Percentiles rank a stretch among this genome's conserved stretches.
Evolutionary conservation across 2,888 invertebrate genomes (phyloP).

Genomic region (Megaustenia siamemsis): DNA sequence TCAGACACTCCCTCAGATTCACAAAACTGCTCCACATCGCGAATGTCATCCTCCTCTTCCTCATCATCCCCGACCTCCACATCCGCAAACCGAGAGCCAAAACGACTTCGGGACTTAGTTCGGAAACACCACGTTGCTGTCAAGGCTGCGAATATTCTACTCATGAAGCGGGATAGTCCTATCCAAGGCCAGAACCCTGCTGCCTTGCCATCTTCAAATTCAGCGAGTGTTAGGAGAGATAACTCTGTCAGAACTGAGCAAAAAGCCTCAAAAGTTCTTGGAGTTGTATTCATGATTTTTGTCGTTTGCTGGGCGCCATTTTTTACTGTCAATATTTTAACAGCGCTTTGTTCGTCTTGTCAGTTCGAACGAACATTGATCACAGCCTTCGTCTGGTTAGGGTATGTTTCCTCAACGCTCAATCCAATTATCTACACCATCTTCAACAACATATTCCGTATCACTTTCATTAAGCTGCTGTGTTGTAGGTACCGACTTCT

Average conservation of each 20-base stretch:
- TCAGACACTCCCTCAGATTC: slow-evolving; percentile 33
- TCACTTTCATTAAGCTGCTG: slow-evolving; percentile 77
- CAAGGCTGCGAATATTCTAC: slow-evolving; percentile 74
- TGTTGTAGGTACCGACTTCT: slow-evolving; percentile 72
- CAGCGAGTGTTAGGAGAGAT: slow-evolving; percentile 54
- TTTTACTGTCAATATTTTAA: slow-evolving; percentile 77
- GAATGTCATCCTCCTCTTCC: slow-evolving; percentile 39
- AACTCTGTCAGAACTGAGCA: slow-evolving; percentile 88
- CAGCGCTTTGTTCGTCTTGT: slow-evolving; percentile 86
- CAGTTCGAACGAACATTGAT: slow-evolving; percentile 83
- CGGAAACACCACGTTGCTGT: slow-evolving; percentile 75
- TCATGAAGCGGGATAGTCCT: slow-evolving; percentile 64
- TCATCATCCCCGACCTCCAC: slow-evolving; percentile 56
- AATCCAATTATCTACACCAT: slow-evolving; percentile 81
- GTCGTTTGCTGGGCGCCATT: slow-evolving; percentile 80
- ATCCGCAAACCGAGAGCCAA: slow-evolving; percentile 52
- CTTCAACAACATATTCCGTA: slow-evolving; percentile 79
- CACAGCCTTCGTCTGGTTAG: slow-evolving; percentile 79
- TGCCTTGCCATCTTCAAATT: slow-evolving; percentile 31
- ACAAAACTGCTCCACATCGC: slow-evolving; percentile 37
- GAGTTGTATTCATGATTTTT: slow-evolving; percentile 79
- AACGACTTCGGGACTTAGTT: slow-evolving; percentile 67
- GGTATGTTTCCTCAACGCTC: slow-evolving; percentile 78
- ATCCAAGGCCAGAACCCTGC: slow-evolving; percentile 34
- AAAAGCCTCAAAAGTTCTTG: slow-evolving; percentile 92